Percentiles rank a stretch among this genome's conserved stretches.
Evolutionary conservation across 2,113 vertebrate species (phyloP).

Genomic region (Setophaga coronata): DNA sequence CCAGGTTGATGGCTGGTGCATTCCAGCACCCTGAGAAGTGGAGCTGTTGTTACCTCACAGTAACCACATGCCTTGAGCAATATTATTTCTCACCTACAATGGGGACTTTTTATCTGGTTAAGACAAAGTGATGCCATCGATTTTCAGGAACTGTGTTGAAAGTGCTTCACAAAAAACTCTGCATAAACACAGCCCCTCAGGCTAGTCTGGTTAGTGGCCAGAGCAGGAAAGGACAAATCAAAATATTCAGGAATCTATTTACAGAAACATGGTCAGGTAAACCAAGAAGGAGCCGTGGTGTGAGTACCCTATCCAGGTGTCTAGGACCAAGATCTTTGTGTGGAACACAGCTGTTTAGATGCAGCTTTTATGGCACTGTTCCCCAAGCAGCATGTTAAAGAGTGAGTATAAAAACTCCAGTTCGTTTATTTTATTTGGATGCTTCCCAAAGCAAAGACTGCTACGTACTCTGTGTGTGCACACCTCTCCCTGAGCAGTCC

Average conservation of each 20-base stretch:
- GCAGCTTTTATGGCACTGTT: background rate
- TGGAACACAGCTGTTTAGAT: background rate
- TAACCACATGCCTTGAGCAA: conserved; percentile 14
- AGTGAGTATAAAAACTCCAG: background rate
- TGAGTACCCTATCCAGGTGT: background rate
- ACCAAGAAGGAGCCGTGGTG: background rate
- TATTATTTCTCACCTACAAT: conserved; percentile 1
- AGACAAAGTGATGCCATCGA: background rate
- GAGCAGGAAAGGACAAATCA: background rate
- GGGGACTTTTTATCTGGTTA: conserved; percentile 3
- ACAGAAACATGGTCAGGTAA: background rate
- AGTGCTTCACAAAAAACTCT: background rate
- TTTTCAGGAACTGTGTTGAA: conserved; percentile 9
- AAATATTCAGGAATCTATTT: background rate
- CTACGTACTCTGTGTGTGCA: background rate
- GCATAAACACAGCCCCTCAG: background rate
- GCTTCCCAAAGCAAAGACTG: conserved; percentile 46
- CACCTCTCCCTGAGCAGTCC: conserved; percentile 10
- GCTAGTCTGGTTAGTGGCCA: background rate
- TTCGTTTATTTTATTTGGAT: conserved; percentile 45
- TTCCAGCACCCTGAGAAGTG: conserved; percentile 2
- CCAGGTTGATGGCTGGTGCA: background rate
- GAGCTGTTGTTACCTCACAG: conserved; percentile 2
- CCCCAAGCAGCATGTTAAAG: conserved; percentile 11
- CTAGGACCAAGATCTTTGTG: background rate